phyloP scores from a whole-genome alignment of 2,797 vertebrate genomes.

The Telmatherina bonti region DNA sequence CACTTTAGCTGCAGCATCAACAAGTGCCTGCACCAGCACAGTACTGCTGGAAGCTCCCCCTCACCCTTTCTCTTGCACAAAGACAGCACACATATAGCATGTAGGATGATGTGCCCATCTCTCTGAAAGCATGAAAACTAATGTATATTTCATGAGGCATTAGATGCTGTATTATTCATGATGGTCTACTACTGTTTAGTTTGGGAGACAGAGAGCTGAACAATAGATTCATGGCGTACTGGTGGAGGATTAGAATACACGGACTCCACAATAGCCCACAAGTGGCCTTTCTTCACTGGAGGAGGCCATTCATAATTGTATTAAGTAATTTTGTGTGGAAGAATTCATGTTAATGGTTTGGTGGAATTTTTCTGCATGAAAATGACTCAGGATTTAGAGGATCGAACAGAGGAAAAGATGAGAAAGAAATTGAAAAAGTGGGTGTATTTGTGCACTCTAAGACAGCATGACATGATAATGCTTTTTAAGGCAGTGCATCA shows the following conservation, averaged over 20 bases:
- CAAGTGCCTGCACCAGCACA: constrained; percentile 73
- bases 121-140: constrained; percentile 40
- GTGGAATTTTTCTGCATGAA: constrained; percentile 52
- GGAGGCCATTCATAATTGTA: constrained; percentile 64
- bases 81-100: constrained; percentile 55
- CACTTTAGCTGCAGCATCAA: constrained; percentile 81
- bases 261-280: constrained; percentile 52
- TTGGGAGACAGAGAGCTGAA: constrained; percentile 55
- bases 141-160: constrained; percentile 80
- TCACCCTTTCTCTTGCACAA: constrained; percentile 18
- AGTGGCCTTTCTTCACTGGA: constrained; percentile 44
- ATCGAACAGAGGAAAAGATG: background rate
- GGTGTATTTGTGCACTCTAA: constrained; percentile 23
- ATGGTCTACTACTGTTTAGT: constrained; percentile 61
- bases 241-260: constrained; percentile 61
- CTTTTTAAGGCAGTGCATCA: constrained; percentile 16
- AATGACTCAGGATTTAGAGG: constrained; percentile 49
- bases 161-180: constrained; percentile 72
- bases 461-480: constrained; percentile 48
- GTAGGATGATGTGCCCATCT: constrained; percentile 41
- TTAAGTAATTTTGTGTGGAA: constrained; percentile 63
- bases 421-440: constrained; percentile 45
- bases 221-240: constrained; percentile 61
- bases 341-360: constrained; percentile 69
- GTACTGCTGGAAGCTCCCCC: constrained; percentile 27